Evolutionary conservation across 2,888 invertebrate species (phyloP).

Genomic region (Autographa pulchrina): DNA sequence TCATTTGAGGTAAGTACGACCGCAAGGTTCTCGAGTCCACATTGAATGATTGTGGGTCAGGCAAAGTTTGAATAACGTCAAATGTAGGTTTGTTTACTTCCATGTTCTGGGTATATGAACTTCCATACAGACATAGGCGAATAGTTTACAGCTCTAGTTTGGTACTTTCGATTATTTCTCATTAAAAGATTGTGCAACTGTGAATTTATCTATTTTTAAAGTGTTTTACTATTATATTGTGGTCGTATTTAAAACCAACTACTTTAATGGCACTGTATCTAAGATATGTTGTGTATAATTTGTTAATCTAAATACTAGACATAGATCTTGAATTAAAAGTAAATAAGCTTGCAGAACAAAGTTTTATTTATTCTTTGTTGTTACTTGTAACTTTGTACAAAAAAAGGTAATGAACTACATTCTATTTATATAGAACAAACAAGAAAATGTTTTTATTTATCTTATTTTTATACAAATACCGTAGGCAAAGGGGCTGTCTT

Average conservation of each 20-base stretch:
- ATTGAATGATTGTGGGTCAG: conserved; percentile 13
- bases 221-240: too few relatives aligned
- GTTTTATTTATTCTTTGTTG: neutral
- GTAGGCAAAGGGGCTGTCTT: neutral
- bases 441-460: too few relatives aligned
- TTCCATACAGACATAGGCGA: too few relatives aligned
- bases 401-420: too few relatives aligned
- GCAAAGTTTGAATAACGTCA: conserved; percentile 16
- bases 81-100: conserved; percentile 1
- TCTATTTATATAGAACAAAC: neutral
- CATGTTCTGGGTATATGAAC: neutral
- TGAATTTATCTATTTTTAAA: too few relatives aligned
- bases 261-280: too few relatives aligned
- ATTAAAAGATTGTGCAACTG: too few relatives aligned
- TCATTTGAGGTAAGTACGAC: conserved; percentile 18
- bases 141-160: too few relatives aligned
- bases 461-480: neutral
- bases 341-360: neutral
- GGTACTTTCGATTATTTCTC: too few relatives aligned
- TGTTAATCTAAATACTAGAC: too few relatives aligned
- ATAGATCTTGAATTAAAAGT: neutral
- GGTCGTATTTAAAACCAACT: too few relatives aligned
- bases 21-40: conserved; percentile 14
- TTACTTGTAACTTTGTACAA: neutral
- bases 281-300: too few relatives aligned